Percentiles rank a stretch among this genome's conserved stretches.
Evolutionary conservation across 1,140 invertebrate genomes (phyloP).

Genomic region (Brachionus manjavacas): DNA sequence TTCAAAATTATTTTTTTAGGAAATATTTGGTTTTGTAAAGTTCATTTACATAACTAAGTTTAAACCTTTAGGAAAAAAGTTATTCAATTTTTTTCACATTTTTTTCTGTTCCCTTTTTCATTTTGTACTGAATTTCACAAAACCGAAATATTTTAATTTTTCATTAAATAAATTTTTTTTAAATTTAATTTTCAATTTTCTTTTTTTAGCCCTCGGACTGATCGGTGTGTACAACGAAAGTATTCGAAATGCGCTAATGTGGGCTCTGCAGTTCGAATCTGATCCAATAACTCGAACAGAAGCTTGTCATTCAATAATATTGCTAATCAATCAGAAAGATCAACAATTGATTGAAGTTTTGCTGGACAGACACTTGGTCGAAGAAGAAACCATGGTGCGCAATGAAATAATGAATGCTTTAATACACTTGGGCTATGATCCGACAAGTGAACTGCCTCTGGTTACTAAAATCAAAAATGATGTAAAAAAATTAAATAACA

Average conservation of each 20-base stretch:
- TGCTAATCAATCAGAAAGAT: constrained; percentile 48
- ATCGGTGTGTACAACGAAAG: constrained; percentile 49
- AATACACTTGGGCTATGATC: constrained; percentile 50
- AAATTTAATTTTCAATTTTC: too few relatives aligned
- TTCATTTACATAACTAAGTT: too few relatives aligned
- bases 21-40: too few relatives aligned
- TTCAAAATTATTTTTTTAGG: too few relatives aligned
- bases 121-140: too few relatives aligned
- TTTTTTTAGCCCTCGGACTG: constrained; percentile 50
- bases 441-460: constrained; percentile 54
- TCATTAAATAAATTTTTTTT: too few relatives aligned
- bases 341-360: constrained; percentile 50
- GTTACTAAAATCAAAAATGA: constrained; percentile 56
- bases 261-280: constrained; percentile 55
- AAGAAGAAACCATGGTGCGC: constrained; percentile 40
- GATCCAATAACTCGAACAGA: constrained; percentile 52
- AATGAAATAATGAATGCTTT: constrained; percentile 50
- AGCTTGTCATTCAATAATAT: constrained; percentile 52
- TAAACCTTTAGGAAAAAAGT: too few relatives aligned
- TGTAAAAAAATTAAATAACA: constrained; percentile 51
- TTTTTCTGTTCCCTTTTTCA: too few relatives aligned
- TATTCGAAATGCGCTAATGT: constrained; percentile 51
- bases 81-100: too few relatives aligned
- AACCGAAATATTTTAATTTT: too few relatives aligned
- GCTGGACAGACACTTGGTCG: constrained; percentile 54